Evolutionary conservation across 2,888 invertebrate species (phyloP).

Genomic region (Hermaeophaga mercurialis): DNA sequence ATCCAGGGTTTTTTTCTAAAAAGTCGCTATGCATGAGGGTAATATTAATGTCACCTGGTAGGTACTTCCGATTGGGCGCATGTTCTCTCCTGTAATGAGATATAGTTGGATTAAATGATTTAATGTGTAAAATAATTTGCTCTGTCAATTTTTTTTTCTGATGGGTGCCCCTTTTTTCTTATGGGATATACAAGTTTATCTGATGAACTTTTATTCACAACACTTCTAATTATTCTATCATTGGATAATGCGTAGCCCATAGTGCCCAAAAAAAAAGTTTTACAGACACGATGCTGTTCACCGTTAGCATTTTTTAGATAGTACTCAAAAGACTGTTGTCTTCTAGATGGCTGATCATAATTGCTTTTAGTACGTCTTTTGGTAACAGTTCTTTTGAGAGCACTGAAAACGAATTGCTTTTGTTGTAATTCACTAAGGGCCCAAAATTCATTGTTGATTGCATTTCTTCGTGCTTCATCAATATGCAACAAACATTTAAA

Average conservation of each 20-base stretch:
- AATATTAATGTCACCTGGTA: slow-evolving; percentile 38
- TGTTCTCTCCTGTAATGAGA: slow-evolving; percentile 40
- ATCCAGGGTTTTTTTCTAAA: slow-evolving; percentile 31
- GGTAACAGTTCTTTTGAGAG: too few species aligned
- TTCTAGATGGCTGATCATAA: too few species aligned
- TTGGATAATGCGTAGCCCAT: slow-evolving; percentile 13
- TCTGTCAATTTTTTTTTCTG: slow-evolving; percentile 10
- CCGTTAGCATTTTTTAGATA: too few species aligned
- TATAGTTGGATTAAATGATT: slow-evolving; percentile 19
- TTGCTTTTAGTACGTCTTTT: too few species aligned
- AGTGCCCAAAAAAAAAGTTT: slow-evolving; percentile 7
- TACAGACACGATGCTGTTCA: too few species aligned
- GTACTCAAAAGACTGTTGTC: too few species aligned
- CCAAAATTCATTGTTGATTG: too few species aligned
- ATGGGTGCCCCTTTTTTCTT: slow-evolving; percentile 15
- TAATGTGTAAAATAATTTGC: slow-evolving; percentile 10
- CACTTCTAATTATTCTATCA: slow-evolving; percentile 22
- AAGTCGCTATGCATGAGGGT: slow-evolving; percentile 37
- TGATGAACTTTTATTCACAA: slow-evolving; percentile 17
- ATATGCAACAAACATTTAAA: too few species aligned
- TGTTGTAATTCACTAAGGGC: too few species aligned
- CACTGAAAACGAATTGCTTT: too few species aligned
- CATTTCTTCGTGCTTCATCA: too few species aligned
- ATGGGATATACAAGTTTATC: not conserved
- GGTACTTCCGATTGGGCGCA: slow-evolving; percentile 36